These are phyloP conservation scores for Meleagris gallopavo DNA, from an alignment of 2,113 vertebrate species.

Conservation along the genomic window DNA sequence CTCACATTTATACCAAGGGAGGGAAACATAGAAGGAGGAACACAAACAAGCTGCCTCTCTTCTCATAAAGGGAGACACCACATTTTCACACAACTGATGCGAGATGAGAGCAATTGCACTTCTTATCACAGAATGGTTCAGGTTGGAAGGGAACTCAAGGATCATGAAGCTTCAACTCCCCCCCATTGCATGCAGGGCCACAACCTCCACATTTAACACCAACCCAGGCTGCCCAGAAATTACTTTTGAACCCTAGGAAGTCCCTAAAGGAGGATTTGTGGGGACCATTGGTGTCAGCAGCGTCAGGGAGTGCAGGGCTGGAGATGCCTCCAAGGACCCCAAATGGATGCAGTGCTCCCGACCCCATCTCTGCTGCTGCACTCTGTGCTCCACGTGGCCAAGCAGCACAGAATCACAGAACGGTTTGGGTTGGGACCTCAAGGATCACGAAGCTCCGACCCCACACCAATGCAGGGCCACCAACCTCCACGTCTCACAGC, in stretches of 20 bases:
- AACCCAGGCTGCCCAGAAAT: not conserved
- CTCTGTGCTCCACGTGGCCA: too few species aligned
- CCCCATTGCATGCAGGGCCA: too few species aligned
- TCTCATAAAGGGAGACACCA: not conserved
- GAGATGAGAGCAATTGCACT: not conserved
- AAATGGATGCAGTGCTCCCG: not conserved
- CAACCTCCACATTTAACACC: too few species aligned
- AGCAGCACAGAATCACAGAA: too few species aligned
- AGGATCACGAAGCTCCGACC: too few species aligned
- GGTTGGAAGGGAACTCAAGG: too few species aligned
- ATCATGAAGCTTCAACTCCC: too few species aligned
- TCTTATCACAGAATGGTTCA: not conserved
- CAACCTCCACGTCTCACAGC: too few species aligned
- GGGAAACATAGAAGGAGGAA: accelerated
- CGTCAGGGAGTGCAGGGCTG: too few species aligned
- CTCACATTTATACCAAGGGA: not conserved
- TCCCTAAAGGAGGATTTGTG: too few species aligned
- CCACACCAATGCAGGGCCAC: too few species aligned
- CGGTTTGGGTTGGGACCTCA: too few species aligned
- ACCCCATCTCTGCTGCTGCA: not conserved
- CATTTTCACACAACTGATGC: not conserved
- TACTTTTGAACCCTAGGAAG: not conserved
- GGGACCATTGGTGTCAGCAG: not conserved
- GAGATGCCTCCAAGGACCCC: not conserved
- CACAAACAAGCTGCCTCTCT: accelerated